phyloP scores from a whole-genome alignment of 2,113 vertebrate genomes.

The Cyrtonyx montezumae region DNA sequence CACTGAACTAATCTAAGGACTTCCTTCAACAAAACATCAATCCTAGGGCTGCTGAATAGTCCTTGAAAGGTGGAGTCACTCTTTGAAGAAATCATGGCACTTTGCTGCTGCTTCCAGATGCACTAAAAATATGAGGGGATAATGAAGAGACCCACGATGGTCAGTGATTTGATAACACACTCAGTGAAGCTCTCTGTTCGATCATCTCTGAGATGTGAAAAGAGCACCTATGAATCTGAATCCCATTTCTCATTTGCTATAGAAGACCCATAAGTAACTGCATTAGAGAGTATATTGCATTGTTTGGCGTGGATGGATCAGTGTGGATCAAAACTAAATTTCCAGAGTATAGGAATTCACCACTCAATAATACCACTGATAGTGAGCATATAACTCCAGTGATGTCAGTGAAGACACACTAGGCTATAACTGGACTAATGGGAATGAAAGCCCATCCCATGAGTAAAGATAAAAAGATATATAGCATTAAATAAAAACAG shows the following conservation, averaged over 20 bases:
- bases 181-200: neutral
- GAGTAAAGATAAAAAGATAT: constrained; percentile 26
- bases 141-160: neutral
- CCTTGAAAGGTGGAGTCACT: neutral
- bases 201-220: constrained; percentile 13
- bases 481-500: constrained; percentile 59
- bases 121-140: neutral
- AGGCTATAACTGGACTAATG: neutral
- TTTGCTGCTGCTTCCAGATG: neutral
- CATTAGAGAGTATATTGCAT: neutral
- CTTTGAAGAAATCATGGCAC: neutral
- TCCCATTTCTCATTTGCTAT: neutral
- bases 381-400: neutral
- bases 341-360: neutral
- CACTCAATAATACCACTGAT: neutral
- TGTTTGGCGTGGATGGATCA: neutral
- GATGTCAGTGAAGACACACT: neutral
- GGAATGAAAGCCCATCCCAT: constrained; percentile 15
- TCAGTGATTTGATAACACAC: neutral
- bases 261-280: neutral
- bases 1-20: neutral
- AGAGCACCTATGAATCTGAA: neutral
- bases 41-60: neutral
- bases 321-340: constrained; percentile 15
- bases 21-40: neutral